Percentiles rank a stretch among this genome's conserved stretches.
Conservation (phyloP, 92 coral and sea anemone genomes). For the Siderastrea radians region DNA sequence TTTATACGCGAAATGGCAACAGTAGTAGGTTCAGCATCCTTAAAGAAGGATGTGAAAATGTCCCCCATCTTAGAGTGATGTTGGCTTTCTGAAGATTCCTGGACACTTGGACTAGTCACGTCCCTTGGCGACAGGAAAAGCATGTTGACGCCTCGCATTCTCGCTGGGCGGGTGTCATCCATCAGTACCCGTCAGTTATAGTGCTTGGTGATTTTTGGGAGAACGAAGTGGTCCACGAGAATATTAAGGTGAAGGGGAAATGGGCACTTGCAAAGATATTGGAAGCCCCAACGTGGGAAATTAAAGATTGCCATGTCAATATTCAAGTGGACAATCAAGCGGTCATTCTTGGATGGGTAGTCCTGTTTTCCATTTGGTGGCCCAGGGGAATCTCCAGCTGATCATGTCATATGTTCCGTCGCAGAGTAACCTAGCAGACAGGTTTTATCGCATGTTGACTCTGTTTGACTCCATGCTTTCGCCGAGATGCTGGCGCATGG, state of each 20-base stretch:
- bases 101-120: not conserved
- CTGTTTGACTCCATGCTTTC: constrained; percentile 28
- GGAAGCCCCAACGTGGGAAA: too few species aligned
- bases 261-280: too few species aligned
- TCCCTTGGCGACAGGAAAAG: constrained; percentile 42
- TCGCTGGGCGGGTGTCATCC: constrained; percentile 31
- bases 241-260: too few species aligned
- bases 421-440: constrained; percentile 18
- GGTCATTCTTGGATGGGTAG: too few species aligned
- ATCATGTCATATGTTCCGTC: constrained; percentile 38
- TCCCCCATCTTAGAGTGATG: constrained; percentile 16
- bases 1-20: constrained; percentile 20
- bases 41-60: not conserved
- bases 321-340: constrained; percentile 15
- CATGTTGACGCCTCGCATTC: constrained; percentile 25
- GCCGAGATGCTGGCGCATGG: not conserved
- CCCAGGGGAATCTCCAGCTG: not conserved
- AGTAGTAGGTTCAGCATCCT: constrained; percentile 16
- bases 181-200: constrained; percentile 9
- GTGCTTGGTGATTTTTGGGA: constrained; percentile 25
- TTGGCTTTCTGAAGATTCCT: not conserved
- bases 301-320: not conserved
- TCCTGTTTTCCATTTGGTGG: not conserved
- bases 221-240: not conserved
- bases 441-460: constrained; percentile 26